Evolutionary conservation across 2,797 vertebrate species (phyloP).

Genomic region (Sebastolobus alascanus): DNA sequence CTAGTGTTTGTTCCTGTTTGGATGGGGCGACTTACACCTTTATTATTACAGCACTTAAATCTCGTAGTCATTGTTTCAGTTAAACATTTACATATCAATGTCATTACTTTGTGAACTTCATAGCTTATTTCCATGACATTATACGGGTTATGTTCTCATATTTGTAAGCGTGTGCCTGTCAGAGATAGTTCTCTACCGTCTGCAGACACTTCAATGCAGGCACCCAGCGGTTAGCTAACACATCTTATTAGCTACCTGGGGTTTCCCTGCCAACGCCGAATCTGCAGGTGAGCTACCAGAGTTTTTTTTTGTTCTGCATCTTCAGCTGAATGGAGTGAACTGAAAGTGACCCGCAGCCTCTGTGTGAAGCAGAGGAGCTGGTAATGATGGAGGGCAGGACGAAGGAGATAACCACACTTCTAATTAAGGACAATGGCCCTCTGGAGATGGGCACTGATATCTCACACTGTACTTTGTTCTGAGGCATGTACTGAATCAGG

Average conservation of each 20-base stretch:
- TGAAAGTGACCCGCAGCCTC: conserved; percentile 54
- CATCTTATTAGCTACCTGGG: conserved; percentile 26
- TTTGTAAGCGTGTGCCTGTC: conserved; percentile 1
- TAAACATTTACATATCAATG: background rate
- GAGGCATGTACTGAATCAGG: conserved; percentile 47
- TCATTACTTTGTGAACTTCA: background rate
- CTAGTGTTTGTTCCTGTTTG: no score
- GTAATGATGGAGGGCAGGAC: conserved; percentile 75
- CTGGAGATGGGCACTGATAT: conserved; percentile 66
- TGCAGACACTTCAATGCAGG: conserved; percentile 4
- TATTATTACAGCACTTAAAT: background rate
- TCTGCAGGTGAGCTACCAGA: conserved; percentile 29
- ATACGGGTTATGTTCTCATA: background rate
- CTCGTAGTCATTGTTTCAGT: background rate
- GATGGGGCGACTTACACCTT: no score
- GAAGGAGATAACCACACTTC: conserved; percentile 73
- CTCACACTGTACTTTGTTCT: conserved; percentile 57
- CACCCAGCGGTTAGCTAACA: conserved; percentile 3
- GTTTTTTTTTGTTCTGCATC: conserved; percentile 20
- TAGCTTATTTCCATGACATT: background rate
- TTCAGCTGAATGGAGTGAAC: conserved; percentile 53
- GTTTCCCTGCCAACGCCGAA: conserved; percentile 30
- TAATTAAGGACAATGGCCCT: conserved; percentile 77
- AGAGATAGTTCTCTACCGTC: background rate
- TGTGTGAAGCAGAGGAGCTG: conserved; percentile 38